These are phyloP conservation scores for Myiothlypis coronata DNA, from an alignment of 2,797 vertebrate species.

Conservation along the genomic window DNA sequence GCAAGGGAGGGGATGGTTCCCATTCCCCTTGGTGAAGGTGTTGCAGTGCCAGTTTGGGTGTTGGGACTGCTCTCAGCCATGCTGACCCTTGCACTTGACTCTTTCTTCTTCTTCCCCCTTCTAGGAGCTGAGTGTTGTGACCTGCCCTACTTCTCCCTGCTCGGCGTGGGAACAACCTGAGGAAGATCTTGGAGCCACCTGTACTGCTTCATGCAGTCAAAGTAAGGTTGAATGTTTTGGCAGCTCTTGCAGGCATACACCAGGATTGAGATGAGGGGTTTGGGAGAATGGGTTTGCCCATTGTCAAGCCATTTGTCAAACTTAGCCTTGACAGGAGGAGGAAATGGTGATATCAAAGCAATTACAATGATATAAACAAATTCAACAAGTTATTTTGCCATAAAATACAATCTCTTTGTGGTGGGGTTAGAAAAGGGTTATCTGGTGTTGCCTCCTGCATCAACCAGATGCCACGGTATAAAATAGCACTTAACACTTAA, in stretches of 20 bases:
- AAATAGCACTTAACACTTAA: background rate
- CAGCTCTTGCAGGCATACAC: background rate
- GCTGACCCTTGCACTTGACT: background rate
- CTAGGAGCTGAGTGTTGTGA: background rate
- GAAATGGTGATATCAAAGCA: background rate
- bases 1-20: background rate
- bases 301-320: background rate
- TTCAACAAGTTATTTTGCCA: background rate
- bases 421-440: background rate
- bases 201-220: conserved; percentile 70
- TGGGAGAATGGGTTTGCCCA: background rate
- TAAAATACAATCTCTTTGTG: background rate
- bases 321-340: background rate
- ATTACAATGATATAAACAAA: background rate
- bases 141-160: background rate
- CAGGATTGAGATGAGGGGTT: background rate
- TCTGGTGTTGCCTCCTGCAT: background rate
- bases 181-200: conserved; percentile 16
- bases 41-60: background rate
- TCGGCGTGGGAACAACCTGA: background rate
- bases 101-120: background rate
- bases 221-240: conserved; percentile 51
- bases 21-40: background rate
- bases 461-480: background rate
- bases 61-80: background rate